Evolutionary conservation across 1,140 invertebrate species (phyloP), one percentile per base, ranked within the genome.

Genomic region (Augochlora pura): DNA sequence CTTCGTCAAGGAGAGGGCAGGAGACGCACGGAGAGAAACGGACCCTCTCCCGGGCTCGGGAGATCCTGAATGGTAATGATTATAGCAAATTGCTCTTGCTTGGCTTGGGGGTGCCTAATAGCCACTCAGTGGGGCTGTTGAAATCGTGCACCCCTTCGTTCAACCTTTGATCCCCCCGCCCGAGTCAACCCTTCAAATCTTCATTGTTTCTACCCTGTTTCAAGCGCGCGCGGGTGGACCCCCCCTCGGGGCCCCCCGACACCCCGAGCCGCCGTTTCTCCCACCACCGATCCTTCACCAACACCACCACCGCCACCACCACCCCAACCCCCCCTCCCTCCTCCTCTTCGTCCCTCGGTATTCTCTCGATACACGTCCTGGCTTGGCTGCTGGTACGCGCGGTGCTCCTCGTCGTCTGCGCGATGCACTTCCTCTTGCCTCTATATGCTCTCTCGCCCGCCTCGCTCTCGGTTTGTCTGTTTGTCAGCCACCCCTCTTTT

Each of bases 31-130:
- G 76, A 82, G 76, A 82, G 84, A 86, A 88, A 87, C 85, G 80
- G 84, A 88, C 85, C 86, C 88, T 87, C 84, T 85, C 82, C 82
- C n/a, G n/a, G 86, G 86, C 87, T 89, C 81, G 79, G 79, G 87
- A 87, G 86, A 88, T 90, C 70, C 85, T 90, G 89, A 90, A 91
- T 91, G 86, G 88, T 90, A 88, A 90, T 91, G 89, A 91, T 91
- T 91, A 91, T 86, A 87, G 89, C 88, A 90, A 90, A 91, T 91
- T 90, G 89, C 87, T 86, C 89, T 89, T 88, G 88, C 82, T 87
- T 86, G 88, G 87, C 76, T 88, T 81, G 85, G 83, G 86, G 85
- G 84, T 87, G 90, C 84, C 89, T 91, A 91, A 91, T 91, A 91
- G 90, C 91, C 90, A 91, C 91, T 91, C 90, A 87, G 88, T 91